Base-by-base conservation (phyloP, 2,797 vertebrate species). In the Threskiornis aethiopicus region DNA sequence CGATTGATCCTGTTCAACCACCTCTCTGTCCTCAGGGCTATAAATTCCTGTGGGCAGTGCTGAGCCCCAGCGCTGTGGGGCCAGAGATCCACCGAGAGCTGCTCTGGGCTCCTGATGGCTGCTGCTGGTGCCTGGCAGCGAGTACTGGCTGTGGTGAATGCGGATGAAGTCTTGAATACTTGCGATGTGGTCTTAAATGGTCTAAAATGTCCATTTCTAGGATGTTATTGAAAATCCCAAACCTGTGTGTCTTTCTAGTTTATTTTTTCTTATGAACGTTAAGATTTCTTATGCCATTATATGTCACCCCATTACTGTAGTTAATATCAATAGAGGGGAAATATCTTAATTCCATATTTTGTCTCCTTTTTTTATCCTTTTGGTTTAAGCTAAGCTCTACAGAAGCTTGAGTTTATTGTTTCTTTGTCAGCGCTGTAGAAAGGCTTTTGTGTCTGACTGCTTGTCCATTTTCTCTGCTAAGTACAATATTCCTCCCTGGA, bases 401-500 rank as follows among this genome's bases (percentile, higher is more conserved):
- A 49, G 62, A 51, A 81, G 37, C 49, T 73, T 35, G 71, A 62
- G 78, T 55, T 79, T 80, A 44, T 79, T 62, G 58, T 67, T 77
- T 80, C 73, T 91, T 79, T 93, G 78, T 85, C 75, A 91, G 87
- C 82, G 64, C 73, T 73, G 29, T n/a, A 85, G 93, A 82, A 93
- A 44, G 35, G 71, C 39, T 93, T 95, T 95, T 87, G 54, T 79
- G 75, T 46, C 70, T 82, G 46, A 41, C 49, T 76, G 44, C 76
- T 71, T 72, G 54, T 62, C 78, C 71, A 7, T 70, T 66, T 67
- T 73, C 84, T 83, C 75, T 77, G 42, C 62, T 79, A 58, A 82
- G 42, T 26, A 57, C 49, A 41, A 7, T 61, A 46, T 87, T 93
- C 77, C 54, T 92, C 16, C 42, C 51, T 31, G 37, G 71, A 35